A percentile compares a stretch with the other conserved stretches of the same genome.
Conservation (phyloP, 2,888 invertebrate genomes). For the Conus canariensis region DNA sequence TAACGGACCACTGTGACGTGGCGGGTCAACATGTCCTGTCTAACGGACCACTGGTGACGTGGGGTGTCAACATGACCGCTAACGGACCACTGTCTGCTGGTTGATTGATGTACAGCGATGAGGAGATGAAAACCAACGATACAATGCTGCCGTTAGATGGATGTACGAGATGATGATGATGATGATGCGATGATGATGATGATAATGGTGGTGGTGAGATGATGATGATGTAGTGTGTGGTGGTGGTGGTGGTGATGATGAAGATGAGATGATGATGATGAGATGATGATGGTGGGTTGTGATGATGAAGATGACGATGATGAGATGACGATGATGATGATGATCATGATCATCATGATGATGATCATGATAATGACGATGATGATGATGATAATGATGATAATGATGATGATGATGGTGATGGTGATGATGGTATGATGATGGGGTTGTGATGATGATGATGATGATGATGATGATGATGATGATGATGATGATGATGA, state of each 20-base stretch:
- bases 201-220: constrained; percentile 17
- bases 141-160: too few species aligned
- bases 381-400: neutral
- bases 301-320: constrained; percentile 2
- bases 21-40: too few species aligned
- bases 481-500: neutral
- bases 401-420: neutral
- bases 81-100: too few species aligned
- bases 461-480: constrained; percentile 1
- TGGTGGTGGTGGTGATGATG: neutral
- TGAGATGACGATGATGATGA: constrained; percentile 24
- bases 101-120: too few species aligned
- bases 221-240: neutral
- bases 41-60: too few species aligned
- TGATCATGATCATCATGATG: neutral
- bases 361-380: neutral
- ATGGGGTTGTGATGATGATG: neutral
- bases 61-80: too few species aligned
- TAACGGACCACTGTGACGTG: too few species aligned
- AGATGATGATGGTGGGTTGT: neutral
- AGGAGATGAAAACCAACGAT: too few species aligned
- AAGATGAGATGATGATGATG: constrained; percentile 5
- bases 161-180: too few species aligned
- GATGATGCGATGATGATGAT: neutral
- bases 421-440: neutral